Percentiles rank a stretch among this genome's conserved stretches.
Conservation (phyloP, 2,797 vertebrate species). For the Brachyrhaphis roseni region DNA sequence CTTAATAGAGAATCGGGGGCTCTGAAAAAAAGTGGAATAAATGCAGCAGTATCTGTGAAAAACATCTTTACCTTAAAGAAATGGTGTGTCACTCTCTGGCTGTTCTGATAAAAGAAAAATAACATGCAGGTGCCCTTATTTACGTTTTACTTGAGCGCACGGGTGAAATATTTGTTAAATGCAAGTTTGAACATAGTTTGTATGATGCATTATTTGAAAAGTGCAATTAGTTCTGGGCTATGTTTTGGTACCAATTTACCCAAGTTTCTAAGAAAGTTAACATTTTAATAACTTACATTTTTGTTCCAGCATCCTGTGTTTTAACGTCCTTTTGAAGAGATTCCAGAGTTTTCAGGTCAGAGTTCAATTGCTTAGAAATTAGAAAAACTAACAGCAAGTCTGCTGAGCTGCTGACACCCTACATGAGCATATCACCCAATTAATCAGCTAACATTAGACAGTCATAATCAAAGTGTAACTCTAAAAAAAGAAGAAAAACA, state of each 20-base stretch:
- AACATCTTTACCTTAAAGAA: constrained; percentile 54
- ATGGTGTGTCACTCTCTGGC: constrained; percentile 17
- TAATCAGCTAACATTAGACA: background rate
- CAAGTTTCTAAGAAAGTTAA: background rate
- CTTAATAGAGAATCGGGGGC: constrained; percentile 24
- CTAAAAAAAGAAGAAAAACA: background rate
- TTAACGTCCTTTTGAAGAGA: no score
- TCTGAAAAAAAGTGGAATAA: constrained; percentile 27
- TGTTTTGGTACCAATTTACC: background rate
- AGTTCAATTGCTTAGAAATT: background rate
- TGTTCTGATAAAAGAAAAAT: constrained; percentile 38
- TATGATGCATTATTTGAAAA: constrained; percentile 13
- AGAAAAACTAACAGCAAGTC: background rate
- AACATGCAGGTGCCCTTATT: constrained; percentile 34
- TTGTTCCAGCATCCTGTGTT: background rate
- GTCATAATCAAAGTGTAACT: background rate
- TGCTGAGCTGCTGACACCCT: background rate
- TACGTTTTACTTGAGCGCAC: constrained; percentile 40
- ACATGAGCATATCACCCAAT: background rate
- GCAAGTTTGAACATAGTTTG: constrained; percentile 6
- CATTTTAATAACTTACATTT: background rate
- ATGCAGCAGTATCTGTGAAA: constrained; percentile 34
- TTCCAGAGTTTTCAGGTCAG: no score
- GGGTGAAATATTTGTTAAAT: constrained; percentile 14
- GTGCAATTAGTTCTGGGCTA: no score